Evolutionary conservation across 2,797 vertebrate genomes (phyloP).

Genomic region (Lagocephalus sceleratus): DNA sequence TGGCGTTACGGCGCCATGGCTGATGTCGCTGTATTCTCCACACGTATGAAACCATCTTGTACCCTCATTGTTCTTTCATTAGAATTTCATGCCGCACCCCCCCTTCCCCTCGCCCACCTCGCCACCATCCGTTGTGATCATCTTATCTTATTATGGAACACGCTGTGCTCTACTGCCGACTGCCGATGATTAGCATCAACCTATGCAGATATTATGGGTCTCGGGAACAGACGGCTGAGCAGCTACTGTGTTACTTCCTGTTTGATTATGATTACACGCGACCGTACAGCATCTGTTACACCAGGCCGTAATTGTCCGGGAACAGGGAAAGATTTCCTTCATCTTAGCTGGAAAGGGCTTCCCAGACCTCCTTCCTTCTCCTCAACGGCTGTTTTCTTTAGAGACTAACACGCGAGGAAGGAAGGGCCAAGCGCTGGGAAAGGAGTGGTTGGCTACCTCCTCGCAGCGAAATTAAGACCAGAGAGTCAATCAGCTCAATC

Average conservation of each 20-base stretch:
- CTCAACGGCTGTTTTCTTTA: slow-evolving; percentile 4
- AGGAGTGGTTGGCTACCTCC: slow-evolving; percentile 17
- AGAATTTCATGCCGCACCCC: slow-evolving; percentile 30
- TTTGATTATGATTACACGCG: no score
- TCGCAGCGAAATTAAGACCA: slow-evolving; percentile 29
- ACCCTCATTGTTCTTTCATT: slow-evolving; percentile 35
- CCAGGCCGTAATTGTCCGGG: no score
- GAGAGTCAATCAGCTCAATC: slow-evolving; percentile 28
- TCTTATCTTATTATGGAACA: slow-evolving; percentile 28
- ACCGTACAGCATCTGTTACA: no score
- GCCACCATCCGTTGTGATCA: slow-evolving; percentile 5
- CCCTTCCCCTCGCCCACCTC: no score
- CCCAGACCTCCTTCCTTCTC: neutral
- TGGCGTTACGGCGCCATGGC: slow-evolving; percentile 30
- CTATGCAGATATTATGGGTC: slow-evolving; percentile 2
- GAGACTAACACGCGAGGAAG: neutral
- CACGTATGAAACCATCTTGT: slow-evolving; percentile 39
- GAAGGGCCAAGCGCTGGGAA: neutral
- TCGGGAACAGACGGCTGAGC: neutral
- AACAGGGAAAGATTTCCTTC: slow-evolving; percentile 1
- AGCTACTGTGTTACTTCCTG: no score
- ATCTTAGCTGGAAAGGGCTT: neutral
- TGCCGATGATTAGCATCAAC: slow-evolving; percentile 34
- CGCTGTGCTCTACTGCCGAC: slow-evolving; percentile 12
- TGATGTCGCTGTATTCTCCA: slow-evolving; percentile 52